A percentile compares a stretch with the other conserved stretches of the same genome.
phyloP scores from a whole-genome alignment of 2,797 vertebrate genomes.

The Ficedula albicollis region DNA sequence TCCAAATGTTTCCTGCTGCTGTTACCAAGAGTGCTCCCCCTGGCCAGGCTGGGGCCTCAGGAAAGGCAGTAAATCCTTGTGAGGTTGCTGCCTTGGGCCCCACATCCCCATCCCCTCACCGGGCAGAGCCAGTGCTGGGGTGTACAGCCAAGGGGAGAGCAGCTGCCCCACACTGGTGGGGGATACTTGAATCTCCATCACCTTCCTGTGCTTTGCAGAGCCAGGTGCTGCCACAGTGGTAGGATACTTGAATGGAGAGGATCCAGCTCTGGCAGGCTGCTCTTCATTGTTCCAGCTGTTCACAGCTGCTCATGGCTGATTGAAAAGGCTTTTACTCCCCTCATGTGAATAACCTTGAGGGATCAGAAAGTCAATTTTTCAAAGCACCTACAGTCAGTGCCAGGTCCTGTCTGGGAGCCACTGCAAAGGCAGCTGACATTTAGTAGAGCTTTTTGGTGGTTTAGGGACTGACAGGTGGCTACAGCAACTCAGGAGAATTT shows the following conservation, averaged over 20 bases:
- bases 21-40: not conserved
- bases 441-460: not conserved
- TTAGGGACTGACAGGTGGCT: not conserved
- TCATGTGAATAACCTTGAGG: conserved; percentile 1
- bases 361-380: not conserved
- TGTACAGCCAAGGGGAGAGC: not conserved
- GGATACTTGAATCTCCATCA: not conserved
- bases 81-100: not conserved
- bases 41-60: not conserved
- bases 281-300: not conserved
- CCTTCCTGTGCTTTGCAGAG: not conserved
- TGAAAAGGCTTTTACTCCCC: not conserved
- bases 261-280: not conserved
- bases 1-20: not conserved
- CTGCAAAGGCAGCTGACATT: not conserved
- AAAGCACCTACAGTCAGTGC: not conserved
- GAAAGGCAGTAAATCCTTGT: not conserved
- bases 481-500: not conserved
- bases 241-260: not conserved
- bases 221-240: not conserved
- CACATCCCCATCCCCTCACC: not conserved
- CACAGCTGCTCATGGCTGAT: not conserved
- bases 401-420: not conserved
- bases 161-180: not conserved
- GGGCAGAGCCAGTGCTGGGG: rapidly evolving